These are phyloP conservation scores for Tetramorium parvispinum DNA, from an alignment of 1,140 invertebrate genomes.

Conservation along the genomic window DNA sequence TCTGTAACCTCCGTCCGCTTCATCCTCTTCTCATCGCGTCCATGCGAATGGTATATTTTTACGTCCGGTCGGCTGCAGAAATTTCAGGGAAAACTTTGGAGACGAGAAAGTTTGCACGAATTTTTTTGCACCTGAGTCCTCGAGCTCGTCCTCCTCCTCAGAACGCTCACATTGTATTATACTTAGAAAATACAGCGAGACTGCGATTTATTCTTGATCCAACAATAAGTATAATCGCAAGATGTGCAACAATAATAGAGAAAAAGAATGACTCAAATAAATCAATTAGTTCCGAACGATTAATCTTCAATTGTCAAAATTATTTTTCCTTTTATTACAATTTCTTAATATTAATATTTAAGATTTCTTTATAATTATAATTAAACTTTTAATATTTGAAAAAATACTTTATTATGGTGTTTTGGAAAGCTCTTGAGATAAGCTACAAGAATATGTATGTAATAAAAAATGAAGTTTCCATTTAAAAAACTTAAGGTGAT, in stretches of 20 bases:
- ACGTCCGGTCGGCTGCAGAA: neutral
- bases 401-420: too few relatives aligned
- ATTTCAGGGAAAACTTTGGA: slow-evolving; percentile 26
- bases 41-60: slow-evolving; percentile 41
- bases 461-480: too few relatives aligned
- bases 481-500: too few relatives aligned
- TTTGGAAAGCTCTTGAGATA: too few relatives aligned
- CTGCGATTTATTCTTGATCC: neutral
- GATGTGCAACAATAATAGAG: neutral
- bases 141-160: slow-evolving; percentile 1
- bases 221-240: neutral
- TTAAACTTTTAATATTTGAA: neutral
- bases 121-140: slow-evolving; percentile 49
- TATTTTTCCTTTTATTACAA: neutral
- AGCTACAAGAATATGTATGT: too few relatives aligned
- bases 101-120: slow-evolving; percentile 43
- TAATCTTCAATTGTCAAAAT: neutral
- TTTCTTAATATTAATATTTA: neutral
- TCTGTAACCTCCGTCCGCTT: slow-evolving; percentile 38
- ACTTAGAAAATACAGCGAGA: neutral
- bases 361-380: neutral
- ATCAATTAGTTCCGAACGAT: neutral
- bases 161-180: neutral
- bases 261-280: neutral
- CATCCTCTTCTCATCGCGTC: neutral